Conservation (phyloP, 2,888 invertebrate genomes). For the Phasia obesa region DNA sequence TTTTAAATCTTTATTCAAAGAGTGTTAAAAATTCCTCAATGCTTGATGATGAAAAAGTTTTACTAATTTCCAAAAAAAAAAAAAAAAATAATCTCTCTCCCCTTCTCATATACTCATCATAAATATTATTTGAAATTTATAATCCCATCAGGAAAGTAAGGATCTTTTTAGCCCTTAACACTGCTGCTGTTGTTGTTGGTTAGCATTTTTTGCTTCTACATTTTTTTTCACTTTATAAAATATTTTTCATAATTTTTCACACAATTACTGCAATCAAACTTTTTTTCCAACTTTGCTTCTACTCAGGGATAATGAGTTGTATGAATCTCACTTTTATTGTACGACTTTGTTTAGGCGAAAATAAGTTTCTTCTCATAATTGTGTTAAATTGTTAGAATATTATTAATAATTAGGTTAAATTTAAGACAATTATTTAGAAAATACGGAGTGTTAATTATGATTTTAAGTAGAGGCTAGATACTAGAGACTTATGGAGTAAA, state of each 20-base stretch:
- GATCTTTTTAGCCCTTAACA: constrained; percentile 14
- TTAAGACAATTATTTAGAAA: constrained; percentile 56
- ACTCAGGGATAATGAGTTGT: constrained; percentile 6
- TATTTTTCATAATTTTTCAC: constrained; percentile 59
- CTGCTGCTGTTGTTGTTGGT: background rate
- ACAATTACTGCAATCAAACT: constrained; percentile 69
- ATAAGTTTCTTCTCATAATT: background rate
- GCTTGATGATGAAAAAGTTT: too few relatives aligned
- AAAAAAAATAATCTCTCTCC: background rate
- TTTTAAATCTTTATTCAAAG: background rate
- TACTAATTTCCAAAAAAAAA: too few relatives aligned
- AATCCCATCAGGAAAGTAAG: constrained; percentile 60
- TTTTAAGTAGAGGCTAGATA: background rate
- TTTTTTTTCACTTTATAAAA: constrained; percentile 7
- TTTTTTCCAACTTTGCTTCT: constrained; percentile 33
- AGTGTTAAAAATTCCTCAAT: background rate
- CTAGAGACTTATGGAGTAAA: background rate
- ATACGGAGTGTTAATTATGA: background rate
- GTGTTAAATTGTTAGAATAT: constrained; percentile 38
- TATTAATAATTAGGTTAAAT: constrained; percentile 62
- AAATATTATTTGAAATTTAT: constrained; percentile 45
- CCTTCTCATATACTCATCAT: constrained; percentile 6
- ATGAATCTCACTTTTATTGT: constrained; percentile 45
- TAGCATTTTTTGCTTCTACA: background rate
- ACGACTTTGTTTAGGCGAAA: constrained; percentile 17